phyloP scores from a whole-genome alignment of 2,113 vertebrate genomes.

The Miniopterus natalensis region DNA sequence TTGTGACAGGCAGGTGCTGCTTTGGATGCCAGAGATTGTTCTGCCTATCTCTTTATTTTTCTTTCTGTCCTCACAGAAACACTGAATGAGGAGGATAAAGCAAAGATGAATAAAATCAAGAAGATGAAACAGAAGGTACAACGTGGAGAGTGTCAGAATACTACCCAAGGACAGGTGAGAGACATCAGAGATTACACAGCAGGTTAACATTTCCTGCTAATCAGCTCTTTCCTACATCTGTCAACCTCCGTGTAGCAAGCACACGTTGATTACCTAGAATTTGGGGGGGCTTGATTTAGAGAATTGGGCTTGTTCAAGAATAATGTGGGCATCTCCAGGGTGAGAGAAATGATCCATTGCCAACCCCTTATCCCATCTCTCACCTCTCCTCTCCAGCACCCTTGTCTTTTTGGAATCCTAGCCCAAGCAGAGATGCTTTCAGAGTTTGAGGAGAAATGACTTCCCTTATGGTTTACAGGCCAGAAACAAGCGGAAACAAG shows the following conservation, averaged over 20 bases:
- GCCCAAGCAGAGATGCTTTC: slow-evolving; percentile 72
- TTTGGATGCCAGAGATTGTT: neutral
- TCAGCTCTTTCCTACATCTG: neutral
- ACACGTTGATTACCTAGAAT: neutral
- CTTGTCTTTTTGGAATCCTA: slow-evolving; percentile 47
- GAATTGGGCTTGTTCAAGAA: slow-evolving; percentile 18
- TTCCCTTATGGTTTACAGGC: slow-evolving; percentile 88
- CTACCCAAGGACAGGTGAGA: slow-evolving; percentile 79
- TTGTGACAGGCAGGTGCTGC: slow-evolving; percentile 16
- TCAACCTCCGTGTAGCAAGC: neutral
- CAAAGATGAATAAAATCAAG: slow-evolving; percentile 95
- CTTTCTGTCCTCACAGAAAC: slow-evolving; percentile 88
- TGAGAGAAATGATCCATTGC: slow-evolving; percentile 44
- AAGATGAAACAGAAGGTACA: slow-evolving; percentile 95
- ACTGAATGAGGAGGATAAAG: slow-evolving; percentile 95
- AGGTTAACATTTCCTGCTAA: neutral
- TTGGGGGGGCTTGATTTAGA: slow-evolving; percentile 14
- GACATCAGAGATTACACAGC: neutral
- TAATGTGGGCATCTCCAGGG: slow-evolving; percentile 9
- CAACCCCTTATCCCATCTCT: slow-evolving; percentile 52
- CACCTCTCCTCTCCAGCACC: slow-evolving; percentile 53
- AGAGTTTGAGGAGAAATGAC: slow-evolving; percentile 76
- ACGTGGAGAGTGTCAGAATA: neutral
- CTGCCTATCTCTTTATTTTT: neutral
- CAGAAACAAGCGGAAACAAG: slow-evolving; percentile 94